Conservation (phyloP, 2,797 vertebrate species). For the Hydrolagus colliei region DNA sequence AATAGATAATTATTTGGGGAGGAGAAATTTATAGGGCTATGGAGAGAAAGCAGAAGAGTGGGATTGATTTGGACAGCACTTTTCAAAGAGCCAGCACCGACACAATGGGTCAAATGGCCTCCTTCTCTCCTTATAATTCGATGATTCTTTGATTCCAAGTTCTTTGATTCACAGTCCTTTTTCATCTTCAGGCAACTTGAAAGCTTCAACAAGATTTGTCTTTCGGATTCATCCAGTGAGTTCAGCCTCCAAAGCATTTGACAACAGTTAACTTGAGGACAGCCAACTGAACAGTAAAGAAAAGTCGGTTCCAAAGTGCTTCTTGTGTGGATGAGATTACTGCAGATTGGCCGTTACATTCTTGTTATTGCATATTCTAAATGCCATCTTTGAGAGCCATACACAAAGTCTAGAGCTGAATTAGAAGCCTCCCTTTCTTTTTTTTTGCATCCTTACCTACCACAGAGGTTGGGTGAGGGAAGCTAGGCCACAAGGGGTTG, state of each 20-base stretch:
- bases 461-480: slow-evolving; percentile 45
- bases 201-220: slow-evolving; percentile 32
- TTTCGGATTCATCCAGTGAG: slow-evolving; percentile 36
- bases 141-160: no score
- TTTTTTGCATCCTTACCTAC: slow-evolving; percentile 46
- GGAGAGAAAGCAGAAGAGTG: no score
- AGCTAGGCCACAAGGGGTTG: slow-evolving; percentile 14
- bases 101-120: no score
- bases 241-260: slow-evolving; percentile 37
- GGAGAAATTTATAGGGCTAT: no score
- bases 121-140: no score
- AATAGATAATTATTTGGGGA: no score
- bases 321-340: slow-evolving; percentile 43
- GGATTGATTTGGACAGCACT: no score
- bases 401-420: slow-evolving; percentile 46
- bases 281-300: slow-evolving; percentile 38
- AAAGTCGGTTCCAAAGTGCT: slow-evolving; percentile 44
- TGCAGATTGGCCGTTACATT: slow-evolving; percentile 45
- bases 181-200: background rate
- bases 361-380: slow-evolving; percentile 47
- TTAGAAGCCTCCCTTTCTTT: slow-evolving; percentile 45
- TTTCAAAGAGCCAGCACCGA: no score
- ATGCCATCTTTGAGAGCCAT: slow-evolving; percentile 48
- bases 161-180: background rate
- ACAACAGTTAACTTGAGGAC: slow-evolving; percentile 36